These are phyloP conservation scores for Osmoderma eremita DNA, from an alignment of 2,888 invertebrate genomes.

Conservation along the genomic window DNA sequence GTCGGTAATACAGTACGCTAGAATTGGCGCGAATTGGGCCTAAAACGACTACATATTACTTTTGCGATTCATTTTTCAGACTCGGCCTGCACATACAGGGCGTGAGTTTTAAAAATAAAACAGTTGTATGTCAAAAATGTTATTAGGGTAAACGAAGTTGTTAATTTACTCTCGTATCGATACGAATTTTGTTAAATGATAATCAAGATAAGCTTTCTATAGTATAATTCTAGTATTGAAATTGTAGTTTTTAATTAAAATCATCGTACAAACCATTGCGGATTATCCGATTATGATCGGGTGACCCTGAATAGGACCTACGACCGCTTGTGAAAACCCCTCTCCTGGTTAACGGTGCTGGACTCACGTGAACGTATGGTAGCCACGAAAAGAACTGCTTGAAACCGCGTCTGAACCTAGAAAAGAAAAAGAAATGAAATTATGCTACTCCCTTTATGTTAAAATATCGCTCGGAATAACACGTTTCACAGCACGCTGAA, in stretches of 20 bases:
- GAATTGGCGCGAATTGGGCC: no score
- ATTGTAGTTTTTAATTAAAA: not conserved
- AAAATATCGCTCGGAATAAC: no score
- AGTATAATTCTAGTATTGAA: not conserved
- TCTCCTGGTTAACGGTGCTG: constrained; percentile 75
- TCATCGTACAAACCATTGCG: constrained; percentile 71
- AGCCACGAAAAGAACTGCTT: constrained; percentile 92
- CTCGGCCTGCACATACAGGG: not conserved
- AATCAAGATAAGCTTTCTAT: not conserved
- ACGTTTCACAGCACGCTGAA: no score
- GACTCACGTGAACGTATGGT: constrained; percentile 77
- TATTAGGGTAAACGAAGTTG: no score
- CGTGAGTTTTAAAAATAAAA: not conserved
- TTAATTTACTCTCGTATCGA: no score
- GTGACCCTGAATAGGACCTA: constrained; percentile 81
- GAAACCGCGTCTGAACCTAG: constrained; percentile 92
- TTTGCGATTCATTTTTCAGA: constrained; percentile 3
- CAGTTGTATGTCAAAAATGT: not conserved
- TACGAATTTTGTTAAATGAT: no score
- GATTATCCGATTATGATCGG: constrained; percentile 76
- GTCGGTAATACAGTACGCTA: no score
- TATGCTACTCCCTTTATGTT: no score
- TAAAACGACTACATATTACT: no score
- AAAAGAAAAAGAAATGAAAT: constrained; percentile 50
- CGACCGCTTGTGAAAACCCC: constrained; percentile 82